phyloP scores from a whole-genome alignment of 2,113 vertebrate genomes.

The Chaetodon auriga region DNA sequence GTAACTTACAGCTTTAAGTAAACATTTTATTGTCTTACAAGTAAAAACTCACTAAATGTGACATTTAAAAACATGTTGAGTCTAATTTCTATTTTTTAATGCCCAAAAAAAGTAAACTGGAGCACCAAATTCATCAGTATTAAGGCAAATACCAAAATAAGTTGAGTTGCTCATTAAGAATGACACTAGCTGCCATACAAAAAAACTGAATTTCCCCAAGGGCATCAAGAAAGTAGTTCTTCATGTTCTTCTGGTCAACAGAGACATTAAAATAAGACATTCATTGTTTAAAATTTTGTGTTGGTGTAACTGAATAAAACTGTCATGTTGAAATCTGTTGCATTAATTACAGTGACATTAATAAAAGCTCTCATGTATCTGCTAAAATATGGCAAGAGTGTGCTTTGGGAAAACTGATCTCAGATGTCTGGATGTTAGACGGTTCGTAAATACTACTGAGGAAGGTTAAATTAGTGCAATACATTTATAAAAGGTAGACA shows the following conservation, averaged over 20 bases:
- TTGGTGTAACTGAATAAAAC: conserved; percentile 1
- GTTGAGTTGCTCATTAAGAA: neutral
- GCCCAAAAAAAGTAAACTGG: conserved; percentile 8
- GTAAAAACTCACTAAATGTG: conserved; percentile 1
- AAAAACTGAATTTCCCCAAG: neutral
- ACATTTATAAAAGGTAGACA: neutral
- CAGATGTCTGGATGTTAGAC: neutral
- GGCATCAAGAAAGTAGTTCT: neutral
- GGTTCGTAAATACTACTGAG: neutral
- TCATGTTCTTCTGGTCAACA: neutral
- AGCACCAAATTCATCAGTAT: conserved; percentile 19
- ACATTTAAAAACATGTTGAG: neutral
- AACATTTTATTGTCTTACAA: conserved; percentile 27
- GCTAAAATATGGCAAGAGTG: conserved; percentile 23
- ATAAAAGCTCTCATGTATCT: conserved; percentile 19
- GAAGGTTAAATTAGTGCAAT: conserved; percentile 36
- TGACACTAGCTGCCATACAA: conserved; percentile 50
- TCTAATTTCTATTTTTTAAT: conserved; percentile 20
- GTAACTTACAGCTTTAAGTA: conserved; percentile 3
- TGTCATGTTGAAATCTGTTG: neutral
- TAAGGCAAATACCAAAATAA: conserved; percentile 33
- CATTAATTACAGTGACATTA: conserved; percentile 18
- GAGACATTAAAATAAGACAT: conserved; percentile 2
- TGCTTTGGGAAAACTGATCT: conserved; percentile 12
- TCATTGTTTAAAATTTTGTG: conserved; percentile 15